Percentiles rank a stretch among this genome's conserved stretches.
phyloP scores from a whole-genome alignment of 2,888 invertebrate species.

The Drosophila sordidula region DNA sequence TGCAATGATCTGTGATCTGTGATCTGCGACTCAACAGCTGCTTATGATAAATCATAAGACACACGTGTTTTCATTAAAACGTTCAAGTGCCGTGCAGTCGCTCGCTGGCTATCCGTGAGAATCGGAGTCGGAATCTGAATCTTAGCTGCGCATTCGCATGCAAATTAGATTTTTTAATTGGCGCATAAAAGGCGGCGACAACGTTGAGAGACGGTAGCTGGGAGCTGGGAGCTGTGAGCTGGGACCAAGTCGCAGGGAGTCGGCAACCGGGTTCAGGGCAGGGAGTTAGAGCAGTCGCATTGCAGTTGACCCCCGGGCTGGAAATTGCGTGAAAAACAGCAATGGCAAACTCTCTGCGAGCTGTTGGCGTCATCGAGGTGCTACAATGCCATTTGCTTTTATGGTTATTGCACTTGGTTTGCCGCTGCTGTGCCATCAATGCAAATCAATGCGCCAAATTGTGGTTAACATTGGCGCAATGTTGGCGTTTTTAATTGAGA shows the following conservation, averaged over 20 bases:
- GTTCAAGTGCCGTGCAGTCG: conserved; percentile 22
- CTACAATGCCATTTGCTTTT: conserved; percentile 77
- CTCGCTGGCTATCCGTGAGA: conserved; percentile 52
- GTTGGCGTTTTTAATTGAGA: conserved; percentile 78
- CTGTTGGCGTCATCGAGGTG: conserved; percentile 70
- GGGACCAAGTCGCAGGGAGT: background rate
- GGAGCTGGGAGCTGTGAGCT: conserved; percentile 12
- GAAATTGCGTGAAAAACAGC: conserved; percentile 53
- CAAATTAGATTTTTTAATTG: conserved; percentile 82
- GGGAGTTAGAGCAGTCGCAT: conserved; percentile 18
- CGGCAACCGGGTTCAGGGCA: conserved; percentile 2
- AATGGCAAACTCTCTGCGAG: conserved; percentile 40
- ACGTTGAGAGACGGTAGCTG: conserved; percentile 36
- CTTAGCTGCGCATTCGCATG: conserved; percentile 55
- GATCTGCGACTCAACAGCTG: conserved; percentile 52
- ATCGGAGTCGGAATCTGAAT: conserved; percentile 35
- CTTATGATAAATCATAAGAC: conserved; percentile 59
- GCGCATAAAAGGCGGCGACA: conserved; percentile 70
- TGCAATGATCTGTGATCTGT: conserved; percentile 38
- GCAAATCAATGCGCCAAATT: conserved; percentile 74
- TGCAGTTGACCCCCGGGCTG: conserved; percentile 52
- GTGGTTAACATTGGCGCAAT: conserved; percentile 61
- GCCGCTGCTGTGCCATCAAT: conserved; percentile 58
- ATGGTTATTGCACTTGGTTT: conserved; percentile 68
- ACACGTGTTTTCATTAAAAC: conserved; percentile 52